A percentile compares a stretch with the other conserved stretches of the same genome.
phyloP scores from a whole-genome alignment of 1,140 invertebrate genomes.

The Melitaea cinxia region DNA sequence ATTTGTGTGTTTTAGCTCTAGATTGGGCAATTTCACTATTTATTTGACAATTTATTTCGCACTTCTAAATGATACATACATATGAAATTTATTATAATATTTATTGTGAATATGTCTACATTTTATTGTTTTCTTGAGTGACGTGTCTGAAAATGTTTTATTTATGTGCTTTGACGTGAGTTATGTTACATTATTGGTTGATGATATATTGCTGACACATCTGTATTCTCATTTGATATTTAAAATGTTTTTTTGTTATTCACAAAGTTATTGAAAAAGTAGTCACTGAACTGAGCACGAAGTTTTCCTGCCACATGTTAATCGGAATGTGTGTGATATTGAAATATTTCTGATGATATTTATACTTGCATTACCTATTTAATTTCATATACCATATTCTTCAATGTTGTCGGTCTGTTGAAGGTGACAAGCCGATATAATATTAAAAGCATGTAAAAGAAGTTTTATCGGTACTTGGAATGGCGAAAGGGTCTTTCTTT shows the following conservation, averaged over 20 bases:
- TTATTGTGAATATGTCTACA: not conserved
- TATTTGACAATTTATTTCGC: slow-evolving; percentile 4
- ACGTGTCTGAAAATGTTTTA: not conserved
- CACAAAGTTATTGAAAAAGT: not conserved
- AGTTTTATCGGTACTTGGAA: slow-evolving; percentile 21
- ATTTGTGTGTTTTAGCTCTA: slow-evolving; percentile 31
- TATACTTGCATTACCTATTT: slow-evolving; percentile 40
- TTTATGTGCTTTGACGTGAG: not conserved
- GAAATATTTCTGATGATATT: slow-evolving; percentile 39
- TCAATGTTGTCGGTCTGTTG: slow-evolving; percentile 71
- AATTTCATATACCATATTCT: slow-evolving; percentile 50
- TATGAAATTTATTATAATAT: not conserved
- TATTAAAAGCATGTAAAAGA: slow-evolving; percentile 27
- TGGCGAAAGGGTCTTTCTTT: slow-evolving; percentile 7
- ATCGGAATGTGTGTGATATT: slow-evolving; percentile 31
- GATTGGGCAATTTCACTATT: slow-evolving; percentile 1
- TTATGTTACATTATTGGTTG: not conserved
- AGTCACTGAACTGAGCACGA: not conserved
- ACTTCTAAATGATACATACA: not conserved
- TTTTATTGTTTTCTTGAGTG: slow-evolving; percentile 7
- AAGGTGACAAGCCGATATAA: slow-evolving; percentile 54
- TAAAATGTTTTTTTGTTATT: not conserved
- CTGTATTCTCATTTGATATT: not conserved
- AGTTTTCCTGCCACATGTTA: not conserved
- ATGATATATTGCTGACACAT: not conserved